Evolutionary conservation across 1,140 invertebrate species (phyloP).

Genomic region (Hycleus phaleratus): DNA sequence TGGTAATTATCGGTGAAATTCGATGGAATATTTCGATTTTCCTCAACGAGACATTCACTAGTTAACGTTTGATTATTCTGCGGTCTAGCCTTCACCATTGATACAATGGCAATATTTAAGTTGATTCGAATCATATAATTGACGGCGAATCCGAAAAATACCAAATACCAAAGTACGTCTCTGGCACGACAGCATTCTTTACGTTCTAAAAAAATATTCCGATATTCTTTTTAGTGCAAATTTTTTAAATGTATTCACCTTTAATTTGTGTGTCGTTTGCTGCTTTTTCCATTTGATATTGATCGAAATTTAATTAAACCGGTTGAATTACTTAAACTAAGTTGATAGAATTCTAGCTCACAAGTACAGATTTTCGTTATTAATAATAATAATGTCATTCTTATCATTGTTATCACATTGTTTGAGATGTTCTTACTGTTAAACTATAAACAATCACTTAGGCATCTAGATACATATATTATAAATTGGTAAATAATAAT

Average conservation of each 20-base stretch:
- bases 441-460: conserved; percentile 6
- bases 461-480: neutral
- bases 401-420: conserved; percentile 12
- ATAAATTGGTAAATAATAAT: neutral
- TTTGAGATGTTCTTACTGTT: conserved; percentile 12
- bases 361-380: neutral
- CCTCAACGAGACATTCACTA: conserved; percentile 30
- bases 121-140: conserved; percentile 79
- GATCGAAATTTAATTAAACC: neutral
- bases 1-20: no score
- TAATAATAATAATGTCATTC: neutral
- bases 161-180: conserved; percentile 53
- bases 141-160: conserved; percentile 65
- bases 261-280: neutral
- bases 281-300: conserved; percentile 2
- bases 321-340: neutral
- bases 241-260: neutral
- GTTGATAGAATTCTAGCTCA: neutral
- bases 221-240: neutral
- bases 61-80: conserved; percentile 23
- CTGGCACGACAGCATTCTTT: conserved; percentile 24
- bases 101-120: conserved; percentile 78
- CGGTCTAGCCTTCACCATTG: conserved; percentile 57
- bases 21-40: neutral
- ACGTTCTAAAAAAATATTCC: conserved; percentile 6